phyloP scores from a whole-genome alignment of 2,888 invertebrate species.

The Horisme vitalbata region DNA sequence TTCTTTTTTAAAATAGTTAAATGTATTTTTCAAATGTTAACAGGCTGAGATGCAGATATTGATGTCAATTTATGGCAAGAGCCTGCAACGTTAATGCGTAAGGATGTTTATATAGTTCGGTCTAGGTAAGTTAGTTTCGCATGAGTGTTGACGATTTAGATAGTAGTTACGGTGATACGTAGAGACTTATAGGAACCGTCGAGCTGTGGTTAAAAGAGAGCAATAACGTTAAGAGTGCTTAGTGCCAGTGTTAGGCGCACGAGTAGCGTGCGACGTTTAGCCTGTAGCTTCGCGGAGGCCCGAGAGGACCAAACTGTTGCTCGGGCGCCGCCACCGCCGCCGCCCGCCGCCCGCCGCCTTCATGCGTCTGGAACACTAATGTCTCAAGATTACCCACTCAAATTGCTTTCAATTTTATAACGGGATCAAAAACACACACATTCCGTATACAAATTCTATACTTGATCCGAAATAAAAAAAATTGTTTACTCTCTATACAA shows the following conservation, averaged over 20 bases:
- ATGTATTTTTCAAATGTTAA: constrained; percentile 67
- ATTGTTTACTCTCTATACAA: no score
- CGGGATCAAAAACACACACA: background rate
- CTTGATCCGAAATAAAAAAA: no score
- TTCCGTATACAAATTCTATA: background rate
- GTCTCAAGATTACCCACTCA: constrained; percentile 6
- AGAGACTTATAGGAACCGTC: constrained; percentile 80
- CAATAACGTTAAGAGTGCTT: constrained; percentile 70
- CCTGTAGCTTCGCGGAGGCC: constrained; percentile 45
- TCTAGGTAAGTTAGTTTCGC: constrained; percentile 60
- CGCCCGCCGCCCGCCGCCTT: constrained; percentile 14
- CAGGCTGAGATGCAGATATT: constrained; percentile 59
- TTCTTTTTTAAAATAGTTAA: constrained; percentile 49
- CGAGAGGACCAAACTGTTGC: constrained; percentile 64
- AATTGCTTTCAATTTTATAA: constrained; percentile 11
- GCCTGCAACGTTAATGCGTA: constrained; percentile 67
- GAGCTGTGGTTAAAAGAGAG: constrained; percentile 80
- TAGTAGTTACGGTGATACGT: constrained; percentile 77
- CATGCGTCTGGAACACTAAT: constrained; percentile 1
- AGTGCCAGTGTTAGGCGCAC: constrained; percentile 57
- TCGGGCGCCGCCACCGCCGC: constrained; percentile 37
- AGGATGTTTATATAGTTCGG: constrained; percentile 61
- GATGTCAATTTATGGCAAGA: constrained; percentile 74
- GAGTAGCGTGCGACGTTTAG: constrained; percentile 64
- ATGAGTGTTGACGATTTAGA: constrained; percentile 49